Percentiles rank a stretch among this genome's conserved stretches.
Conservation (phyloP, 1,140 invertebrate species). For the Danaus plexippus region DNA sequence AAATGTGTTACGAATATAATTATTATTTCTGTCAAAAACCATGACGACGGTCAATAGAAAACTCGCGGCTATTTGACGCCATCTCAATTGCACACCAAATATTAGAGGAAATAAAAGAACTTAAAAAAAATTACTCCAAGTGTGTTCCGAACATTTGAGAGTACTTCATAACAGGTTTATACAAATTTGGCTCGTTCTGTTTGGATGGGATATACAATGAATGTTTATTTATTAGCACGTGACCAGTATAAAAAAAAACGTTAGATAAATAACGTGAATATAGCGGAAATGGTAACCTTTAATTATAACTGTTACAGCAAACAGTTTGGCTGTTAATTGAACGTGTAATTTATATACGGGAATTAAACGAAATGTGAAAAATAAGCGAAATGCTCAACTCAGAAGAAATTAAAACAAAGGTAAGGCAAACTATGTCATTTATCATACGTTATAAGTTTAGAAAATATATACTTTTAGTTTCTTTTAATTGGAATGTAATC, state of each 20-base stretch:
- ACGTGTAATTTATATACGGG: too few species aligned
- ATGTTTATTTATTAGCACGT: conserved; percentile 18
- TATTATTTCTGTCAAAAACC: neutral
- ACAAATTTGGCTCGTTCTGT: conserved; percentile 12
- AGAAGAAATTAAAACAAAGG: too few species aligned
- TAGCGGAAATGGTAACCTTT: conserved; percentile 5
- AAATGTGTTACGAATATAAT: too few species aligned
- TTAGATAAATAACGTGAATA: conserved; percentile 4
- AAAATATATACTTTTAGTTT: too few species aligned
- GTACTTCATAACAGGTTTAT: conserved; percentile 14
- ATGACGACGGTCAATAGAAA: conserved; percentile 2
- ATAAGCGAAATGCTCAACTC: too few species aligned
- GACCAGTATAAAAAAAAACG: conserved; percentile 8
- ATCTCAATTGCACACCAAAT: conserved; percentile 18
- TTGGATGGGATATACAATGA: conserved; percentile 7
- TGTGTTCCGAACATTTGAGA: conserved; percentile 12
- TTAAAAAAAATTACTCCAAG: conserved; percentile 7
- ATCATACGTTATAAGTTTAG: too few species aligned
- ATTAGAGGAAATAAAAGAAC: conserved; percentile 14
- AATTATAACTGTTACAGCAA: too few species aligned
- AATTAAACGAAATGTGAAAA: too few species aligned
- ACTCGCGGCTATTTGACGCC: conserved; percentile 12
- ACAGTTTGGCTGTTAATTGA: too few species aligned
- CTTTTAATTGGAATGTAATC: too few species aligned
- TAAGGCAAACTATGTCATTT: too few species aligned